These are phyloP conservation scores for Podarcis cretensis DNA, from an alignment of 2,113 vertebrate species.

Conservation along the genomic window DNA sequence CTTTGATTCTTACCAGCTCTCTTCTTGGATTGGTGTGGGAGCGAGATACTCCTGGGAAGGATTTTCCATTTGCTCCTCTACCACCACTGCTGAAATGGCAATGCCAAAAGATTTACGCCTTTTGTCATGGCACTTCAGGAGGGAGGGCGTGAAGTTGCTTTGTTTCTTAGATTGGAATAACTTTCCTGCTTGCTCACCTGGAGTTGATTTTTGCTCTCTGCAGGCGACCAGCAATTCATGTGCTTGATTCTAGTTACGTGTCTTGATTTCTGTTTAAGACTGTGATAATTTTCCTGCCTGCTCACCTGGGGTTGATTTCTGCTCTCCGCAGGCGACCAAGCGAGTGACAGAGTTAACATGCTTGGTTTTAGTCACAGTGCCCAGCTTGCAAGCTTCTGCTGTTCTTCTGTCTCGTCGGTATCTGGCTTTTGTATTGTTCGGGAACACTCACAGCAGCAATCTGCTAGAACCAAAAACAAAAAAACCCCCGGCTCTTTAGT, in stretches of 20 bases:
- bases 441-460: slow-evolving; percentile 30
- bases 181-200: not conserved
- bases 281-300: not conserved
- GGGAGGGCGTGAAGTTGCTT: not conserved
- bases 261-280: not conserved
- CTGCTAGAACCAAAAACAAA: slow-evolving; percentile 7
- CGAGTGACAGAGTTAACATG: not conserved
- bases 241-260: too few species aligned
- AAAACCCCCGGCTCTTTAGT: not conserved
- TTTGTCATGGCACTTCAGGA: not conserved
- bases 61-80: not conserved
- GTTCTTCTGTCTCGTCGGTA: not conserved
- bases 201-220: not conserved
- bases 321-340: not conserved
- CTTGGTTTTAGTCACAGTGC: not conserved
- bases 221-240: not conserved
- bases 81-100: not conserved
- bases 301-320: not conserved
- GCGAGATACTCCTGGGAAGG: not conserved
- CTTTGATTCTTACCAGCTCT: not conserved
- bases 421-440: not conserved
- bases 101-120: not conserved
- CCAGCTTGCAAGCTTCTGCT: not conserved
- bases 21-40: not conserved
- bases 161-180: not conserved